These are phyloP conservation scores for Chionis minor DNA, from an alignment of 2,113 vertebrate species.

Conservation along the genomic window DNA sequence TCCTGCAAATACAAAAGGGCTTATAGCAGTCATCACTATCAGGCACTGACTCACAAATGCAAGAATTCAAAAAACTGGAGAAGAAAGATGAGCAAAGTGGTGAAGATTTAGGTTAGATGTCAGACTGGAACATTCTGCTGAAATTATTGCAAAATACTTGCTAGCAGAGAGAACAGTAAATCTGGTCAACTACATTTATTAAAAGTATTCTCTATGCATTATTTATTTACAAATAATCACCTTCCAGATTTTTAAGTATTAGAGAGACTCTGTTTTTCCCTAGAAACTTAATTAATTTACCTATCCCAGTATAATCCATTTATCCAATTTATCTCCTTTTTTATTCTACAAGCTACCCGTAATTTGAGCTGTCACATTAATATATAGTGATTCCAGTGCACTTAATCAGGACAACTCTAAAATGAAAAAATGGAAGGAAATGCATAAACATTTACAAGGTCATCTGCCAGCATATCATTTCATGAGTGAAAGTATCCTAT, in stretches of 20 bases:
- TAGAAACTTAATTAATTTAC: conserved; percentile 60
- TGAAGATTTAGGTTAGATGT: conserved; percentile 66
- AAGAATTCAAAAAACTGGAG: conserved; percentile 36
- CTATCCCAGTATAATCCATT: conserved; percentile 41
- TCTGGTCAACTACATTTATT: conserved; percentile 53
- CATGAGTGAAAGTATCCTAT: background rate
- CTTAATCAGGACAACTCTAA: conserved; percentile 60
- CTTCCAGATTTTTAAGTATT: conserved; percentile 62
- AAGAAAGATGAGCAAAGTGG: background rate
- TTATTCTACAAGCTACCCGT: conserved; percentile 33
- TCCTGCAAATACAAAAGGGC: background rate
- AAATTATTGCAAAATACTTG: conserved; percentile 70
- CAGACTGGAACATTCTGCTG: conserved; percentile 50
- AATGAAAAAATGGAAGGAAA: conserved; percentile 41
- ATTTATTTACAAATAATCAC: conserved; percentile 75
- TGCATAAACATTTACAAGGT: conserved; percentile 54
- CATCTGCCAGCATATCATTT: background rate
- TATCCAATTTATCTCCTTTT: conserved; percentile 42
- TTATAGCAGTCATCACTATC: background rate
- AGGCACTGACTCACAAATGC: background rate
- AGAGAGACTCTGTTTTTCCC: conserved; percentile 49
- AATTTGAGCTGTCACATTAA: conserved; percentile 65
- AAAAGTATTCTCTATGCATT: conserved; percentile 65
- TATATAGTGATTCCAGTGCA: conserved; percentile 47
- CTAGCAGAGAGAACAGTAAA: conserved; percentile 66